These are phyloP conservation scores for Triplophysa rosa DNA, from an alignment of 2,113 vertebrate species.

Conservation along the genomic window DNA sequence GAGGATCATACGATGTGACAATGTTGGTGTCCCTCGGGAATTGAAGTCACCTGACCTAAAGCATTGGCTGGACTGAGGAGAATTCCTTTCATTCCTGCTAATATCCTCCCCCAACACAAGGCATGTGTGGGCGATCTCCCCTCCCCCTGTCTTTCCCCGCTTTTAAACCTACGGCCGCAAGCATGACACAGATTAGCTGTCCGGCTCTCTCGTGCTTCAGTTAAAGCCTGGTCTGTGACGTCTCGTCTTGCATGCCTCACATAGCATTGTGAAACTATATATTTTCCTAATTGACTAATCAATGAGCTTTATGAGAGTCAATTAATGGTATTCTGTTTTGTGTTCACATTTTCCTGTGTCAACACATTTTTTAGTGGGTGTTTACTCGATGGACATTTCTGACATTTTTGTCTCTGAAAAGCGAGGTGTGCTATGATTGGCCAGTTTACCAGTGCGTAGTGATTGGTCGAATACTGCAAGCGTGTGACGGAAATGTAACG, in stretches of 20 bases:
- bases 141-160: slow-evolving; percentile 41
- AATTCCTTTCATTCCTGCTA: slow-evolving; percentile 59
- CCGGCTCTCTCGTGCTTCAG: slow-evolving; percentile 31
- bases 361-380: too few species aligned
- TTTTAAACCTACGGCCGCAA: slow-evolving; percentile 36
- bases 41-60: slow-evolving; percentile 55
- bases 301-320: background rate
- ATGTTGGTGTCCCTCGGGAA: slow-evolving; percentile 38
- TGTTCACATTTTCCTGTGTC: too few species aligned
- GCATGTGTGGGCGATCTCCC: slow-evolving; percentile 54
- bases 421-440: too few species aligned
- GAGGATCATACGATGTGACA: background rate
- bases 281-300: too few species aligned
- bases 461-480: too few species aligned
- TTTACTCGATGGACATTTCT: too few species aligned
- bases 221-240: slow-evolving; percentile 29
- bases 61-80: slow-evolving; percentile 50
- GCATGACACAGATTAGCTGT: slow-evolving; percentile 60
- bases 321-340: too few species aligned
- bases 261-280: background rate
- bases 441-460: too few species aligned
- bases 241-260: background rate
- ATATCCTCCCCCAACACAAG: slow-evolving; percentile 57
- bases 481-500: too few species aligned
- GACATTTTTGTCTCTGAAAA: too few species aligned